These are phyloP conservation scores for Bradynema listronoti DNA, from an alignment of 1,140 invertebrate genomes.

Conservation along the genomic window DNA sequence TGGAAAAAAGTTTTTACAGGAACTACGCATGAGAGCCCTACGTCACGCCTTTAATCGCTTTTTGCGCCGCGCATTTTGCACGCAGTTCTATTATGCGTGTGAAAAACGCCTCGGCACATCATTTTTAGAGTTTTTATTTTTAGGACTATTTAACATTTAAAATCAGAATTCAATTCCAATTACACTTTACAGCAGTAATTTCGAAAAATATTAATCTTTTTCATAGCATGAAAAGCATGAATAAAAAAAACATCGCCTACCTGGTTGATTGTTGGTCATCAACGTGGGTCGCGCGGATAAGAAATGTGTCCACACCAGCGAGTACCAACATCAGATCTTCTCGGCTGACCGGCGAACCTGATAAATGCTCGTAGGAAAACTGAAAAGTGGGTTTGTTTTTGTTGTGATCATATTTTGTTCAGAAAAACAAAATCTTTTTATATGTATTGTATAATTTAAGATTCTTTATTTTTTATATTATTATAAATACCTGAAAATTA, in stretches of 20 bases:
- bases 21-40: too few species aligned
- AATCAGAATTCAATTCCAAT: too few species aligned
- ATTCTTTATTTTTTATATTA: not conserved
- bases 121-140: too few species aligned
- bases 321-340: constrained; percentile 85
- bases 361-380: constrained; percentile 75
- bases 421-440: not conserved
- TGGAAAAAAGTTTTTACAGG: too few species aligned
- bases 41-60: too few species aligned
- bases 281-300: constrained; percentile 84
- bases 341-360: constrained; percentile 72
- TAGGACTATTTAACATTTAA: too few species aligned
- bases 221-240: not conserved
- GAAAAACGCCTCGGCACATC: too few species aligned
- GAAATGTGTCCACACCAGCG: constrained; percentile 76
- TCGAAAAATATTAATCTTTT: not conserved
- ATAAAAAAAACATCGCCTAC: constrained; percentile 24
- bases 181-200: too few species aligned
- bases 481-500: too few species aligned
- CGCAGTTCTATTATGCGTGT: too few species aligned
- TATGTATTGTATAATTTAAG: not conserved
- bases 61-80: too few species aligned
- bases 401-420: constrained; percentile 42
- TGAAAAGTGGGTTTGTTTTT: too few species aligned
- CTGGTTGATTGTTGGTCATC: constrained; percentile 48